These are phyloP conservation scores for Otolemur garnettii DNA, from an alignment of 2,113 vertebrate species.

Conservation along the genomic window DNA sequence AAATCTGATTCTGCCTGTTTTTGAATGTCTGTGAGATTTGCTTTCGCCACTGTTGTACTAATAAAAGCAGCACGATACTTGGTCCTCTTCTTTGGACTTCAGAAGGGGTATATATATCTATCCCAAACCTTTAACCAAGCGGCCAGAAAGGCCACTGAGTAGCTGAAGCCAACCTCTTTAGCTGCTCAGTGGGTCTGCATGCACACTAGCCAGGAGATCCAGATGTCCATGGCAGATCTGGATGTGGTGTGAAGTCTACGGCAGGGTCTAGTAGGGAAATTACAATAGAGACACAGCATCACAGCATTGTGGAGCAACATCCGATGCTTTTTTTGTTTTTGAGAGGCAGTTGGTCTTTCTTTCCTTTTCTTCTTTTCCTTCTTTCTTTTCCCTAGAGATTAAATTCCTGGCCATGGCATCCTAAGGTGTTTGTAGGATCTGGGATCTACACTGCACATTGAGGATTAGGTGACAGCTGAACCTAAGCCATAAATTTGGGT, in stretches of 20 bases:
- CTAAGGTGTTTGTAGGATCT: neutral
- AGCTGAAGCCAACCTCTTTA: neutral
- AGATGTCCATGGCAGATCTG: neutral
- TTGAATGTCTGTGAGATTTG: neutral
- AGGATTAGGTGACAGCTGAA: neutral
- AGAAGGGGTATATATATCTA: neutral
- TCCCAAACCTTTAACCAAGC: neutral
- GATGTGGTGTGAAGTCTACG: neutral
- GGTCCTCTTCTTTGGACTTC: neutral
- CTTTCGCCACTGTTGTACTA: neutral
- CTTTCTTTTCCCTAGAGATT: neutral
- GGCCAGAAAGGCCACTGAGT: neutral
- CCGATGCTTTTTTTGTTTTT: neutral
- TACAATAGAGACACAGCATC: neutral
- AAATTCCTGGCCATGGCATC: neutral
- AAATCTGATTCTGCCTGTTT: slow-evolving; percentile 11
- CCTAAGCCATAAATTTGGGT: neutral
- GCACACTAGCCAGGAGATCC: neutral
- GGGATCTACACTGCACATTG: neutral
- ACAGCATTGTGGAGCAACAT: neutral
- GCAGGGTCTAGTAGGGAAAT: neutral
- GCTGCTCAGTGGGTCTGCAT: neutral
- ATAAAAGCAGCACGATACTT: neutral
- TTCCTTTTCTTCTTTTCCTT: neutral
- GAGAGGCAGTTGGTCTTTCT: neutral